phyloP scores from a whole-genome alignment of 1,140 invertebrate genomes.

The Pseudomyrmex gracilis region DNA sequence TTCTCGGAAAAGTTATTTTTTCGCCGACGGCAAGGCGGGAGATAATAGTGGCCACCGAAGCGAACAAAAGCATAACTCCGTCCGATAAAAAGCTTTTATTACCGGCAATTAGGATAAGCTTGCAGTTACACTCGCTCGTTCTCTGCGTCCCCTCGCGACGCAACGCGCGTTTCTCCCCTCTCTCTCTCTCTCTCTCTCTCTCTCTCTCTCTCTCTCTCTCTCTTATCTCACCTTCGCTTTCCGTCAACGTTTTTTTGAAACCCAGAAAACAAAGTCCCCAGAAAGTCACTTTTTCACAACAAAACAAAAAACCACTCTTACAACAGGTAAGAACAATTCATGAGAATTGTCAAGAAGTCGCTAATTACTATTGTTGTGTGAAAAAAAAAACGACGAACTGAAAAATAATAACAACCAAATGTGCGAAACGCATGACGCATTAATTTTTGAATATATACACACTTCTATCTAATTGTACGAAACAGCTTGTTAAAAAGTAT shows the following conservation, averaged over 20 bases:
- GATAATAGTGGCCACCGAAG: constrained; percentile 69
- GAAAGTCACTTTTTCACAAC: neutral
- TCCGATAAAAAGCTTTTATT: constrained; percentile 78
- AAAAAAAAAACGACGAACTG: neutral
- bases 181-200: no score
- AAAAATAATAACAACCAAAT: no score
- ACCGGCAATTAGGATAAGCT: constrained; percentile 78
- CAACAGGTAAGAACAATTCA: no score
- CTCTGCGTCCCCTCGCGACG: neutral
- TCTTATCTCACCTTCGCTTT: constrained; percentile 11
- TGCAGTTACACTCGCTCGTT: constrained; percentile 31
- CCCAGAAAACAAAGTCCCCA: no score
- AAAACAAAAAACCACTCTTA: no score
- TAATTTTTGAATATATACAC: no score
- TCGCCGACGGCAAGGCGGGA: constrained; percentile 68
- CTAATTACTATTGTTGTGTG: neutral
- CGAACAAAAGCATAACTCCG: constrained; percentile 78
- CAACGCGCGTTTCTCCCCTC: neutral
- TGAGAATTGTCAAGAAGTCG: neutral
- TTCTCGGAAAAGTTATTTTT: constrained; percentile 73
- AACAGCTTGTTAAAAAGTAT: constrained; percentile 7
- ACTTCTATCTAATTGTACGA: no score
- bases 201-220: no score
- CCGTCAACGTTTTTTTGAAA: constrained; percentile 13
- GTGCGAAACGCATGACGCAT: no score